Percentiles rank a stretch among this genome's conserved stretches.
phyloP scores from a whole-genome alignment of 2,888 invertebrate species.

The Thymelicus lineola region DNA sequence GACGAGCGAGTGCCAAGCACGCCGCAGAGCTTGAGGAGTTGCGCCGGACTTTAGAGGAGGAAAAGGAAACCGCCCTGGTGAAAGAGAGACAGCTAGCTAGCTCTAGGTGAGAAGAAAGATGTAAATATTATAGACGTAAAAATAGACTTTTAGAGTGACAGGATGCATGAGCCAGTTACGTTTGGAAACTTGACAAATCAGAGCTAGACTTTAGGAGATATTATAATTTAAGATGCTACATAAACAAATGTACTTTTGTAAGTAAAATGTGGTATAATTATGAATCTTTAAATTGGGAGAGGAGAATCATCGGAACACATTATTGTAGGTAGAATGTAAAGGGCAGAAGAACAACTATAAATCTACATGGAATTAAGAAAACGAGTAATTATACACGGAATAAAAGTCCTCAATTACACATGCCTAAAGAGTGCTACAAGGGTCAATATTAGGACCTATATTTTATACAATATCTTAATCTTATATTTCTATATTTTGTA shows the following conservation, averaged over 20 bases:
- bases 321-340: neutral
- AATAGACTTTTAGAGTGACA: no score
- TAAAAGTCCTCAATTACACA: no score
- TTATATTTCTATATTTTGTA: no score
- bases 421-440: neutral
- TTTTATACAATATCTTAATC: neutral
- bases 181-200: no score
- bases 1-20: constrained; percentile 73
- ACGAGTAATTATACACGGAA: neutral
- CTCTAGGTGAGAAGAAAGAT: constrained; percentile 58
- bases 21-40: constrained; percentile 75
- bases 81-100: constrained; percentile 78
- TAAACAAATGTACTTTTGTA: no score
- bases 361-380: neutral
- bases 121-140: no score
- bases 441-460: neutral
- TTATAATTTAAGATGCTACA: no score
- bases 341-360: neutral
- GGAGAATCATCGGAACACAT: no score
- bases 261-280: no score
- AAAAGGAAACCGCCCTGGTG: constrained; percentile 71
- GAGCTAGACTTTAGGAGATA: no score
- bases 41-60: constrained; percentile 82
- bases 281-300: no score
- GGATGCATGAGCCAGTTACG: no score